Evolutionary conservation across 2,797 vertebrate species (phyloP).

Genomic region (Mormyrops boulengeri): DNA sequence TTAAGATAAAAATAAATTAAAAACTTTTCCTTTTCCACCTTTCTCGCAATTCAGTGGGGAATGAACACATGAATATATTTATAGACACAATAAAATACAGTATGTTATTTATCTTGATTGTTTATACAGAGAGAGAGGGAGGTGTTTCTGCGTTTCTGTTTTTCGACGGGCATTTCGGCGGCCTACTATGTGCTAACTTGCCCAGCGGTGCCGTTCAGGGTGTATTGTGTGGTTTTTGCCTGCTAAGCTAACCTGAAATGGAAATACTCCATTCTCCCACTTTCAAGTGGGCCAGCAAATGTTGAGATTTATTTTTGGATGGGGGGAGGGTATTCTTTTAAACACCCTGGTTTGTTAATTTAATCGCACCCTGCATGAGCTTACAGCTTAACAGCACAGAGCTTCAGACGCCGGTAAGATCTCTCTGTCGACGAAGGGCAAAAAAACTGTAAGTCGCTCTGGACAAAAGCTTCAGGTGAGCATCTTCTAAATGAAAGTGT

Average conservation of each 20-base stretch:
- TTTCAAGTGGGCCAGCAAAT: neutral
- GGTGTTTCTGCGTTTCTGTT: neutral
- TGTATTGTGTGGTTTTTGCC: neutral
- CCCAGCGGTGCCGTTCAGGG: too few species aligned
- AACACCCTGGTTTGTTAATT: neutral
- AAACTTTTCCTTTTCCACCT: neutral
- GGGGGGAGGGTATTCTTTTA: neutral
- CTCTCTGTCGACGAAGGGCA: neutral
- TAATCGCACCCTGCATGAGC: neutral
- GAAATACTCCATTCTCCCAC: neutral
- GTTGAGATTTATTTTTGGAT: neutral
- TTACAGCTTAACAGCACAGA: neutral
- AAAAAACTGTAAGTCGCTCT: neutral
- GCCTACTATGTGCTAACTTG: neutral
- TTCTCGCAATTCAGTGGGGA: neutral
- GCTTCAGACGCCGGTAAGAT: neutral
- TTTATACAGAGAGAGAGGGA: neutral
- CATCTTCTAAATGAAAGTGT: neutral
- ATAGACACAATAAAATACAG: neutral
- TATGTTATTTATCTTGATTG: neutral
- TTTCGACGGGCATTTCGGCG: neutral
- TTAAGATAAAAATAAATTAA: neutral
- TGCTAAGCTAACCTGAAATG: neutral
- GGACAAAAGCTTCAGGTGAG: neutral
- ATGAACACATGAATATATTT: neutral